A percentile compares a stretch with the other conserved stretches of the same genome.
phyloP scores from a whole-genome alignment of 2,797 vertebrate genomes.

The Peromyscus nudipes region DNA sequence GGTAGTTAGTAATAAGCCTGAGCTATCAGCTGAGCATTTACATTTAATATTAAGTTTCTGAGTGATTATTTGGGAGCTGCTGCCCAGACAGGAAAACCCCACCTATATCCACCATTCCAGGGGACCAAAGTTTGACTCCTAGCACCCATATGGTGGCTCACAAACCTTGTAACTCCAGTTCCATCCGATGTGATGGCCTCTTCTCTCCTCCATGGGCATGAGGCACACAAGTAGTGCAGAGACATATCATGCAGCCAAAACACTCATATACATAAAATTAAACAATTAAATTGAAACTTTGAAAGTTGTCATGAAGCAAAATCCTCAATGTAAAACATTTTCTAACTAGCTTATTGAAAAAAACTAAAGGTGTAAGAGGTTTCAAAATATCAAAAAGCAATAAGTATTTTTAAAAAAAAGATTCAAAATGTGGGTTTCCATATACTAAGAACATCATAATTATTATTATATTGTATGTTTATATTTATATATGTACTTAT shows the following conservation, averaged over 20 bases:
- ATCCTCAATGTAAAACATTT: not conserved
- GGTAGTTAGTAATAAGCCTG: too few species aligned
- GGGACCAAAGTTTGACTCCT: not conserved
- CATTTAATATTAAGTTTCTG: too few species aligned
- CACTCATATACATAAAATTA: not conserved
- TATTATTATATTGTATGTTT: not conserved
- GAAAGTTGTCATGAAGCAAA: not conserved
- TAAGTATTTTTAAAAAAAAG: not conserved
- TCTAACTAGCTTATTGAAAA: slow-evolving; percentile 19
- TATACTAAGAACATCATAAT: slow-evolving; percentile 3
- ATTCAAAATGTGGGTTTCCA: not conserved
- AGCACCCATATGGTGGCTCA: not conserved
- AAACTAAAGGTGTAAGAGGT: slow-evolving; percentile 1
- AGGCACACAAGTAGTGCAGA: not conserved
- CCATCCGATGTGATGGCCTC: not conserved
- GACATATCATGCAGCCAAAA: not conserved
- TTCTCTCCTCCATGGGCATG: not conserved
- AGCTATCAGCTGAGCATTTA: too few species aligned
- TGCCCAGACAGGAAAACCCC: too few species aligned
- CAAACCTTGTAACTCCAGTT: not conserved
- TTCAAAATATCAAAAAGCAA: not conserved
- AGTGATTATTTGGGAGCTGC: too few species aligned
- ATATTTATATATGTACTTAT: not conserved
- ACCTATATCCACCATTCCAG: too few species aligned
- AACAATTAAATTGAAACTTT: not conserved